Evolutionary conservation across 1,140 invertebrate genomes (phyloP).

Genomic region (Cyclargus thomasi): DNA sequence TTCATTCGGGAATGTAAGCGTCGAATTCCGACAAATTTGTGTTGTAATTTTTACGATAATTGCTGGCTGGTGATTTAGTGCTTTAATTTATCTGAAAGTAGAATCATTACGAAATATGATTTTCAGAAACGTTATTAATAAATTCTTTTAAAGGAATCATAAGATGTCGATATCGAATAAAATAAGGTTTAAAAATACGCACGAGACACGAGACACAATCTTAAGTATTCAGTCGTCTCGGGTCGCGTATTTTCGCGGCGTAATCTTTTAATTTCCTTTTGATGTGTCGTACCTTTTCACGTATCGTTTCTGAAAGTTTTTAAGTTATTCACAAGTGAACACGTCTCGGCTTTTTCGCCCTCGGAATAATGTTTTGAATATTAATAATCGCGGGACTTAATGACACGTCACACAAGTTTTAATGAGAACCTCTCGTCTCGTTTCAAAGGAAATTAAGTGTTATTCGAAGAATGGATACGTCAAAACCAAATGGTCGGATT

Average conservation of each 20-base stretch:
- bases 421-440: constrained; percentile 66
- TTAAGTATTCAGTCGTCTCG: not conserved
- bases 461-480: constrained; percentile 55
- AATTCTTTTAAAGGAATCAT: no score
- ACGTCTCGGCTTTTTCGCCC: constrained; percentile 68
- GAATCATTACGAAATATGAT: no score
- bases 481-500: constrained; percentile 22
- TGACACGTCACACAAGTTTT: constrained; percentile 73
- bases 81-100: not conserved
- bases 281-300: not conserved
- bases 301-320: not conserved
- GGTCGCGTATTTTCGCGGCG: not conserved
- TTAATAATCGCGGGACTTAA: constrained; percentile 68
- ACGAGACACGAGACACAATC: not conserved
- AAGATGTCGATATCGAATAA: not conserved
- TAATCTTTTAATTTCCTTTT: not conserved
- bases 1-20: not conserved
- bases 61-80: not conserved
- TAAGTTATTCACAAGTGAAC: constrained; percentile 64
- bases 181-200: not conserved
- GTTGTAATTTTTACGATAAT: not conserved
- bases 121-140: no score
- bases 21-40: not conserved
- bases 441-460: constrained; percentile 62
- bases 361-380: constrained; percentile 69